Conservation (phyloP, 2,888 invertebrate genomes). For the Amphipoea oculea region DNA sequence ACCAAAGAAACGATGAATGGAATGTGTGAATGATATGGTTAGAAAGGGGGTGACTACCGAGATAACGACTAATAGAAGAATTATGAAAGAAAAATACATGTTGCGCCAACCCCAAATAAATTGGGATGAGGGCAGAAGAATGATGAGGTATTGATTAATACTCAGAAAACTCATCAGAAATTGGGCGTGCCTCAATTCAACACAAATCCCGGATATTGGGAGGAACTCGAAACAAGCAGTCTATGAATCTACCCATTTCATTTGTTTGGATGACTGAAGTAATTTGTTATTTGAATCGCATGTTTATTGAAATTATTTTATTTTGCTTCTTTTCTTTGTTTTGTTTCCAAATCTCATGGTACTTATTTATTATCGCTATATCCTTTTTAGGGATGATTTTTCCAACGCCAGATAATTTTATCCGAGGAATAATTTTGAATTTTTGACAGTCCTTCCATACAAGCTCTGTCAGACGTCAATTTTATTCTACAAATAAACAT, state of each 20-base stretch:
- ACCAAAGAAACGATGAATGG: too few relatives aligned
- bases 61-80: too few relatives aligned
- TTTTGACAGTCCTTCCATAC: too few relatives aligned
- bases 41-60: too few relatives aligned
- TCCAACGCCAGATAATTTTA: too few relatives aligned
- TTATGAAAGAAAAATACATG: too few relatives aligned
- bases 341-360: not conserved
- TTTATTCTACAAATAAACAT: too few relatives aligned
- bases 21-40: too few relatives aligned
- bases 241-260: conserved; percentile 54
- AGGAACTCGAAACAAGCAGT: conserved; percentile 57
- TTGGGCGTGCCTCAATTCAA: conserved; percentile 48
- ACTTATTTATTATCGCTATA: not conserved
- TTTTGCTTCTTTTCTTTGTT: not conserved
- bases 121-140: too few relatives aligned
- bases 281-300: conserved; percentile 32
- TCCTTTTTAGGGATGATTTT: not conserved
- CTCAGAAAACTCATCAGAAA: conserved; percentile 25
- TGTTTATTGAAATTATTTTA: conserved; percentile 16
- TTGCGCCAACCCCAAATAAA: too few relatives aligned
- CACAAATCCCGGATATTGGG: conserved; percentile 69
- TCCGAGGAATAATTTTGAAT: too few relatives aligned
- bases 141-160: not conserved
- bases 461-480: too few relatives aligned
- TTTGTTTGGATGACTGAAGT: conserved; percentile 39